Percentiles rank a stretch among this genome's conserved stretches.
These are phyloP conservation scores for Stichodactyla helianthus DNA, from an alignment of 64 coral and sea anemone species.

Conservation along the genomic window DNA sequence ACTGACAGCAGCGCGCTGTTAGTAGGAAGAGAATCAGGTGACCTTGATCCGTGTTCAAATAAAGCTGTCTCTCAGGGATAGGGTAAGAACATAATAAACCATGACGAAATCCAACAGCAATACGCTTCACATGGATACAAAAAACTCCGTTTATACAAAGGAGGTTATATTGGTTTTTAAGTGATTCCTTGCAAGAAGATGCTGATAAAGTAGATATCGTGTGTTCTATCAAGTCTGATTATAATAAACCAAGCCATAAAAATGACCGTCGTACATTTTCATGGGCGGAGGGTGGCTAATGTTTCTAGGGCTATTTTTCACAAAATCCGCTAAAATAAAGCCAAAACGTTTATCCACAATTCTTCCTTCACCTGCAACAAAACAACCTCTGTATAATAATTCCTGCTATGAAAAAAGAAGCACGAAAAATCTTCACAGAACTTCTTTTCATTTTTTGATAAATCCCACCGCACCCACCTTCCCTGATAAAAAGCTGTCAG, in stretches of 20 bases:
- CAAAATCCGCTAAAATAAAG: too few species aligned
- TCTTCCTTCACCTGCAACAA: too few species aligned
- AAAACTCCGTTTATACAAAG: slow-evolving; percentile 43
- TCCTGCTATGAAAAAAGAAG: too few species aligned
- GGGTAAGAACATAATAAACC: background rate
- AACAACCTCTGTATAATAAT: too few species aligned
- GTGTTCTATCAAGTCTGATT: slow-evolving; percentile 35
- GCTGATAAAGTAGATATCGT: slow-evolving; percentile 26
- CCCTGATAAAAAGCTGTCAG: too few species aligned
- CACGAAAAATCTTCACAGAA: too few species aligned
- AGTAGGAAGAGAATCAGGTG: background rate
- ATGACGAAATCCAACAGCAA: slow-evolving; percentile 20
- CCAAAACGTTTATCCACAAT: too few species aligned
- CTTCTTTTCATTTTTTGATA: too few species aligned
- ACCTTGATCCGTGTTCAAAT: background rate
- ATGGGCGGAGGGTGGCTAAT: too few species aligned
- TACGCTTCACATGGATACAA: slow-evolving; percentile 33
- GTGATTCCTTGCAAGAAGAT: slow-evolving; percentile 35
- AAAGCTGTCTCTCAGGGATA: background rate
- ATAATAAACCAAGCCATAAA: background rate
- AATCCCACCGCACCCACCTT: too few species aligned
- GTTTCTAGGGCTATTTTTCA: too few species aligned
- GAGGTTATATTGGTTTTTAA: slow-evolving; percentile 28
- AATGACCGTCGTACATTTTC: too few species aligned
- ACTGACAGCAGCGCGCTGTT: background rate